Conservation (phyloP, 2,113 vertebrate species). For the Balaeniceps rex region DNA sequence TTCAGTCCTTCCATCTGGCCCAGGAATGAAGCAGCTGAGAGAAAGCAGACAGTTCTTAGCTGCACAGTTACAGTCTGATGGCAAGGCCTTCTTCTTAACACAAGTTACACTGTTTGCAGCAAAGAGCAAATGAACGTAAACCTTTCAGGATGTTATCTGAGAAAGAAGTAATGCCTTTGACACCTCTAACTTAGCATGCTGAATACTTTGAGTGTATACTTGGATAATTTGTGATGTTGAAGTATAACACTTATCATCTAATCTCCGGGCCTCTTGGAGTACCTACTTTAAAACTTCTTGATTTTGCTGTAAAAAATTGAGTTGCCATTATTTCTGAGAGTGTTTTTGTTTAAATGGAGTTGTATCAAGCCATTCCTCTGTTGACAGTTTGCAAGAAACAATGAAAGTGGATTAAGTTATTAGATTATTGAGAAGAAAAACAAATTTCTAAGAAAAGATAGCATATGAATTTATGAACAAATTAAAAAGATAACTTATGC, state of each 20-base stretch:
- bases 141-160: neutral
- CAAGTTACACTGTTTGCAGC: neutral
- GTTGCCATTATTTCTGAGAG: neutral
- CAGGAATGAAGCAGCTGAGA: neutral
- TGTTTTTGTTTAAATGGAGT: neutral
- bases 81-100: neutral
- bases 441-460: neutral
- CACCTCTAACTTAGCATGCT: neutral
- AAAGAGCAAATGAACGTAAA: neutral
- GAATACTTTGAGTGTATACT: neutral
- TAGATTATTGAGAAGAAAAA: neutral
- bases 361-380: neutral
- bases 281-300: neutral
- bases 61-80: neutral
- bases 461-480: neutral
- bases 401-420: neutral
- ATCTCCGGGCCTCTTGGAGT: neutral
- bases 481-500: neutral
- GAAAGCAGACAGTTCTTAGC: neutral
- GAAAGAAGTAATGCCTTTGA: neutral
- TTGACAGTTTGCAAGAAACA: neutral
- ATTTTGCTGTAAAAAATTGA: neutral
- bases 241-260: neutral
- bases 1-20: neutral
- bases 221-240: neutral